phyloP scores from a whole-genome alignment of 2,888 invertebrate species.

The Nephrotoma flavescens region DNA sequence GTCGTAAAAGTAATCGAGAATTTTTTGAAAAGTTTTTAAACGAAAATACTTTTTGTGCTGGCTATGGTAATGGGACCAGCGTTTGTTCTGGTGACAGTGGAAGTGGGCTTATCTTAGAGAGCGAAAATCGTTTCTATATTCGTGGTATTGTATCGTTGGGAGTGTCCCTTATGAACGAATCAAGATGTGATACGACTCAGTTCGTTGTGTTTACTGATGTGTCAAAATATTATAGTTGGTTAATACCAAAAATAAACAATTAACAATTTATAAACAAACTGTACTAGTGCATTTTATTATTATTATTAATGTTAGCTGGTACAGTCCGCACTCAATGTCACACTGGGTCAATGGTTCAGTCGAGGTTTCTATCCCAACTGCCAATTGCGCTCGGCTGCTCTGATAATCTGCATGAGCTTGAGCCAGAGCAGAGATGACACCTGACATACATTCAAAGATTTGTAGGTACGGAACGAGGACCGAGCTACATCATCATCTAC shows the following conservation, averaged over 20 bases:
- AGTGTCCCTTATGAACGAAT: slow-evolving; percentile 14
- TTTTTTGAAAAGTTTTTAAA: slow-evolving; percentile 12
- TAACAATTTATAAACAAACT: background rate
- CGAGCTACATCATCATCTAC: too few species aligned
- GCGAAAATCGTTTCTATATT: slow-evolving; percentile 7
- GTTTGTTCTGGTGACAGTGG: slow-evolving; percentile 40
- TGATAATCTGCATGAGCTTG: too few species aligned
- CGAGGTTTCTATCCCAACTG: too few species aligned
- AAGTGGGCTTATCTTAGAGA: slow-evolving; percentile 30
- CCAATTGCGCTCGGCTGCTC: too few species aligned
- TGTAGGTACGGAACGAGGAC: too few species aligned
- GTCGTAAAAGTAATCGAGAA: slow-evolving; percentile 16
- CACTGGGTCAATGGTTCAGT: too few species aligned
- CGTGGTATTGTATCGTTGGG: slow-evolving; percentile 14
- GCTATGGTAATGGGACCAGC: slow-evolving; percentile 22
- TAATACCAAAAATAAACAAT: slow-evolving; percentile 10
- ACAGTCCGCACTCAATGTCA: too few species aligned
- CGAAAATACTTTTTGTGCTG: slow-evolving; percentile 12
- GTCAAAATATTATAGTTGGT: slow-evolving; percentile 23
- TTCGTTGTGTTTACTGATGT: slow-evolving; percentile 35
- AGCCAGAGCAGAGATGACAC: too few species aligned
- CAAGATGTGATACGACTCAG: slow-evolving; percentile 32
- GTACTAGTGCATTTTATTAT: too few species aligned
- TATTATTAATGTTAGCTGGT: too few species aligned
- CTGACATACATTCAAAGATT: too few species aligned